Conservation (phyloP, 2,797 vertebrate genomes). For the Sciurus vulgaris region DNA sequence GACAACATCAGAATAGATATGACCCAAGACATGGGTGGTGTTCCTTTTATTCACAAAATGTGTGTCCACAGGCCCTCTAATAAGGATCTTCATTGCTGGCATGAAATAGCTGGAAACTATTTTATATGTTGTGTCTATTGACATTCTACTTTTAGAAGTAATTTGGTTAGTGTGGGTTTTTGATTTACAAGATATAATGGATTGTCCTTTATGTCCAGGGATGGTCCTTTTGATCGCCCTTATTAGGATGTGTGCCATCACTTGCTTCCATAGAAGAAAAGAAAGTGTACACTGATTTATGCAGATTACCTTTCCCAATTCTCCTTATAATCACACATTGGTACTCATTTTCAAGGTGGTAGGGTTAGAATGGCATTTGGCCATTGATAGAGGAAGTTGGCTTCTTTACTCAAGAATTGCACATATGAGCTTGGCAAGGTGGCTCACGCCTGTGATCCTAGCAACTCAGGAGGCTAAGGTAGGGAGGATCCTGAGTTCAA, state of each 20-base stretch:
- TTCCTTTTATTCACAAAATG: neutral
- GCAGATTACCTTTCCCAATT: neutral
- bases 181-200: neutral
- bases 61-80: neutral
- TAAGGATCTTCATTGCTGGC: neutral
- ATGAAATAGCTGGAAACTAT: neutral
- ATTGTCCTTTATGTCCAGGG: neutral
- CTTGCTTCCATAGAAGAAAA: slow-evolving; percentile 2
- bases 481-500: no score
- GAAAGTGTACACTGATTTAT: neutral
- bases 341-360: neutral
- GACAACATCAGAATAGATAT: neutral
- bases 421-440: neutral
- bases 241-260: neutral
- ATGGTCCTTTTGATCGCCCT: neutral
- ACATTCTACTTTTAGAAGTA: slow-evolving; percentile 44
- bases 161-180: slow-evolving; percentile 28
- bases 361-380: neutral
- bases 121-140: neutral
- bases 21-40: no score
- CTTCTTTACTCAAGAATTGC: neutral
- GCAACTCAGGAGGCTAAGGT: no score
- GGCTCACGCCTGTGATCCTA: no score
- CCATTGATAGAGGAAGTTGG: neutral
- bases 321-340: neutral